Conservation (phyloP, 1,140 invertebrate species). For the Nixonia krombeini region DNA sequence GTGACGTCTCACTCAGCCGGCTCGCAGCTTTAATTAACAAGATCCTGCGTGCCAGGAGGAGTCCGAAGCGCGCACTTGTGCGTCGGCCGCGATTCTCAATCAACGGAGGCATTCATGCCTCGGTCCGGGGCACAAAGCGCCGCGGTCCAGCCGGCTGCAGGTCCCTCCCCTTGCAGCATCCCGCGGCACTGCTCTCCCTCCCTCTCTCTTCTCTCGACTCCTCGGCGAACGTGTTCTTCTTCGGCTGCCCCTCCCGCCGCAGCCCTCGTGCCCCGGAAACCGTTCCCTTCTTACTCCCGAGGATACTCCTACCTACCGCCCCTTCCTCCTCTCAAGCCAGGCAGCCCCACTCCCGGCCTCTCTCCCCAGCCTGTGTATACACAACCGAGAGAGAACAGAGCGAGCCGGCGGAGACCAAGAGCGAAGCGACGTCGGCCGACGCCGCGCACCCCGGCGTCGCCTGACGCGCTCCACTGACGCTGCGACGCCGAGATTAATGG, state of each 20-base stretch:
- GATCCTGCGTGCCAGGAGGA: slow-evolving; percentile 50
- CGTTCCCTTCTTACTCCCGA: slow-evolving; percentile 17
- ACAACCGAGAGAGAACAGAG: no score
- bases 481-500: slow-evolving; percentile 68
- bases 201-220: slow-evolving; percentile 10
- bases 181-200: slow-evolving; percentile 22
- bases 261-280: slow-evolving; percentile 2
- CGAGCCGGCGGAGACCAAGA: slow-evolving; percentile 54
- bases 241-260: slow-evolving; percentile 1
- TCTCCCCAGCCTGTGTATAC: no score
- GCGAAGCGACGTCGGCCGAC: slow-evolving; percentile 58
- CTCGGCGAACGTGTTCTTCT: slow-evolving; percentile 15
- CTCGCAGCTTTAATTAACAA: slow-evolving; percentile 64
- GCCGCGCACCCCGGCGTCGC: slow-evolving; percentile 66
- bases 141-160: slow-evolving; percentile 21
- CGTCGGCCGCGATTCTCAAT: slow-evolving; percentile 58
- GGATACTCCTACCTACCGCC: slow-evolving; percentile 39
- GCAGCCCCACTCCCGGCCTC: neutral
- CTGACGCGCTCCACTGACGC: slow-evolving; percentile 69
- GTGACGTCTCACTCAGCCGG: slow-evolving; percentile 62
- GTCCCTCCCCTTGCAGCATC: slow-evolving; percentile 34
- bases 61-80: slow-evolving; percentile 49
- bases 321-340: slow-evolving; percentile 4
- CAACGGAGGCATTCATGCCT: slow-evolving; percentile 60
- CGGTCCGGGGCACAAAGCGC: slow-evolving; percentile 39